Evolutionary conservation across 2,113 vertebrate species (phyloP), one percentile per base, ranked within the genome.

Genomic region (Lota lota): DNA sequence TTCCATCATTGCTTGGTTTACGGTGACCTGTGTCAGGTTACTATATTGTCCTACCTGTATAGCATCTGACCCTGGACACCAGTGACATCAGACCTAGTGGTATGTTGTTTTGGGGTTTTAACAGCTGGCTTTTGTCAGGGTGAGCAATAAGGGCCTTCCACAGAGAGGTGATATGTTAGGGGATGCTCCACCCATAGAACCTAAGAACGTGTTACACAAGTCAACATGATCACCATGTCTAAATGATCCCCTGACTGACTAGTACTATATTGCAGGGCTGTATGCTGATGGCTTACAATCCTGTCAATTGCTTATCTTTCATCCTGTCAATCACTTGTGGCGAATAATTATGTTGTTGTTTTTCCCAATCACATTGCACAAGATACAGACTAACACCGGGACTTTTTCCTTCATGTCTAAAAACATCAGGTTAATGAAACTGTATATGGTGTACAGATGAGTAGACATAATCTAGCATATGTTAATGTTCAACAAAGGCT

Each of bases 1-100:
- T 47, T 47, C 40, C 1, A 47, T 47, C 12, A 47, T 47, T 11
- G 40, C 12, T 47, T 47, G 40, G 61, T 36, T 60, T n/a, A n/a
- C 18, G 11, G 33, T 11, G 7, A 67, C 67, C 67, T 68, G 61
- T 61, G 51, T 60, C 33, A 5, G 59, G 67, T 54, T 21, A 28
- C 62, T 70, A 2, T 19, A 20, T 21, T 18, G n/a, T 16, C 17
- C n/a, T 56, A n/a, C 53, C n/a, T 56, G 53, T 56, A 16, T n/a
- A 56, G 16, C 53, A 60, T 22, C 20, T 12, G 58, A 60, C n/a
- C 11, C 40, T 47, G 40, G 40, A 47, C 40, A 12, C 40, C 40
- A 47, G 40, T 47, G 40, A 47, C 40, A 47, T 47, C 40, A 47
- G 40, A 47, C 40, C 40, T 47, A 47, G 40, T 47, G 40, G 40